Percentiles rank a stretch among this genome's conserved stretches.
These are phyloP conservation scores for Melopsittacus undulatus DNA, from an alignment of 2,797 vertebrate genomes.

Conservation along the genomic window DNA sequence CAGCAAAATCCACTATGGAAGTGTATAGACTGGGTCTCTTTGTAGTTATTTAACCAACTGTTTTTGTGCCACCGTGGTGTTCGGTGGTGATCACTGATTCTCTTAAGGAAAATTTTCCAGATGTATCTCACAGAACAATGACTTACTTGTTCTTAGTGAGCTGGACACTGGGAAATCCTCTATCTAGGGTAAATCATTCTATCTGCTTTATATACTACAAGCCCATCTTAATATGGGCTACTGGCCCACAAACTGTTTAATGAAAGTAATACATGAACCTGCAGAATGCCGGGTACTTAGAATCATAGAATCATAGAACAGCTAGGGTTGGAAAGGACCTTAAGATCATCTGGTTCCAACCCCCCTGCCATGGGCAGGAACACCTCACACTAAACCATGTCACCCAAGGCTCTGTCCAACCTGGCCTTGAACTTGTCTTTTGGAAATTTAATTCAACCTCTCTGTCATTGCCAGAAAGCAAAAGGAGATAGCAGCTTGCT, in stretches of 20 bases:
- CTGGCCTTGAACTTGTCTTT: not conserved
- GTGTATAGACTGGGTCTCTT: not conserved
- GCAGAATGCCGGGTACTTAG: not conserved
- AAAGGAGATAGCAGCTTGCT: not conserved
- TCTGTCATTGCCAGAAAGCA: not conserved
- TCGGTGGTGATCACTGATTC: not conserved
- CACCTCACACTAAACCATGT: too few relatives aligned
- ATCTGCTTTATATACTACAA: not conserved
- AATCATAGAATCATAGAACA: too few relatives aligned
- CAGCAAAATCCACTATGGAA: not conserved
- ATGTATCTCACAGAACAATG: not conserved
- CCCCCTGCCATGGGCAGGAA: too few relatives aligned
- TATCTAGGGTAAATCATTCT: not conserved
- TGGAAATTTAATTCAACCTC: not conserved
- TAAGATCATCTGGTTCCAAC: too few relatives aligned
- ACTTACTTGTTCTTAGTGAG: not conserved
- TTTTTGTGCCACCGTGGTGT: not conserved
- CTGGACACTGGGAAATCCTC: not conserved
- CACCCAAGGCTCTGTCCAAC: too few relatives aligned
- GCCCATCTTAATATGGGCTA: not conserved
- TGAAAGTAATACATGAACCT: not conserved
- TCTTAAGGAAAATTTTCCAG: not conserved
- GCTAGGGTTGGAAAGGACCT: too few relatives aligned
- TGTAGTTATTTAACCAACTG: not conserved
- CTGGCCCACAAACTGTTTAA: not conserved